phyloP scores from a whole-genome alignment of 2,888 invertebrate genomes.

The Conomelus anceps region DNA sequence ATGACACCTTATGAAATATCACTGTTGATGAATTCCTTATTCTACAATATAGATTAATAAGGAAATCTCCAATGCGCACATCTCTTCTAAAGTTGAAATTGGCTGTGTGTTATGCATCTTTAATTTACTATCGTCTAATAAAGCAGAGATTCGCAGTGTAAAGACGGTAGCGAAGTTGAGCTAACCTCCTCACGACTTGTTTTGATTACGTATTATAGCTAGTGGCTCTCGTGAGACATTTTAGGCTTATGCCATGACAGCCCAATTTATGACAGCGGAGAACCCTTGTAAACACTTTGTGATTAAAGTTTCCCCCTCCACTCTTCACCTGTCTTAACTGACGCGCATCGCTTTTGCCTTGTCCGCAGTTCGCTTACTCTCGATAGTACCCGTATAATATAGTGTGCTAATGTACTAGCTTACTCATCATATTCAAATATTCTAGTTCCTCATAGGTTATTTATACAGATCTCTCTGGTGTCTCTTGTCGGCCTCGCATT shows the following conservation, averaged over 20 bases:
- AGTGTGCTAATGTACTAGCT: no score
- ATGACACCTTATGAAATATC: no score
- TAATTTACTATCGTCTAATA: no score
- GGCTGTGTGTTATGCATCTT: neutral
- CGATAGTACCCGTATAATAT: no score
- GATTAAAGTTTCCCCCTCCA: neutral
- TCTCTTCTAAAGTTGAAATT: neutral
- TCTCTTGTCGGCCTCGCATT: no score
- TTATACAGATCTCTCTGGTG: no score
- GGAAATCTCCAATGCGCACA: no score
- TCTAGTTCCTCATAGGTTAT: no score
- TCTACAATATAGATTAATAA: no score
- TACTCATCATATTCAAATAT: no score
- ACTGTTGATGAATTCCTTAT: no score
- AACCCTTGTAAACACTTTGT: neutral
- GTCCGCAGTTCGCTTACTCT: neutral
- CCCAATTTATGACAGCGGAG: neutral
- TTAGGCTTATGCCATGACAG: neutral
- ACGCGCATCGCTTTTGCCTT: no score
- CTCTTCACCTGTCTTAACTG: neutral
- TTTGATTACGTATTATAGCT: constrained; percentile 2
- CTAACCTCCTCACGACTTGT: neutral
- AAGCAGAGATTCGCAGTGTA: neutral
- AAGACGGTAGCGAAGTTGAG: neutral
- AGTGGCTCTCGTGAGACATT: neutral